A percentile compares a stretch with the other conserved stretches of the same genome.
Conservation (phyloP, 1,140 invertebrate genomes). For the Drosophila nasuta region DNA sequence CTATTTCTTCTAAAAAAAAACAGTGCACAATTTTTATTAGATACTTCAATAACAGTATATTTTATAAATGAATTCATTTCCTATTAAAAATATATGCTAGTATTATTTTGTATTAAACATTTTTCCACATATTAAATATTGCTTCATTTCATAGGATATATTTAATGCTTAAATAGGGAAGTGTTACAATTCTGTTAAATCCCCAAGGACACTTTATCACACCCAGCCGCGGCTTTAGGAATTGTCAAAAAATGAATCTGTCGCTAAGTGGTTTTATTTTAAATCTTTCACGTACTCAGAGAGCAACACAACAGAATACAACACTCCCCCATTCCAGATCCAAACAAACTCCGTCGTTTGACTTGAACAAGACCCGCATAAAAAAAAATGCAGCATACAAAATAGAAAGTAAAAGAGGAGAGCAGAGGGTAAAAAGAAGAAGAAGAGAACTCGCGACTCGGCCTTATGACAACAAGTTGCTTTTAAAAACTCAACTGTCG, state of each 20-base stretch:
- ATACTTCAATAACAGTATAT: too few relatives aligned
- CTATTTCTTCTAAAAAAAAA: too few relatives aligned
- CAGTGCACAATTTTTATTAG: too few relatives aligned
- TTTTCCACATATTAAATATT: not conserved
- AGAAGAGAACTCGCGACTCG: slow-evolving; percentile 15
- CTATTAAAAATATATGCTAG: not conserved
- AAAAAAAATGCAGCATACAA: slow-evolving; percentile 26
- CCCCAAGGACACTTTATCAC: slow-evolving; percentile 67
- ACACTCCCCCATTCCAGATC: not conserved
- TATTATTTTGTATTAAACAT: too few relatives aligned
- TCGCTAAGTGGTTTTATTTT: slow-evolving; percentile 84
- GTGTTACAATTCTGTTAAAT: slow-evolving; percentile 8
- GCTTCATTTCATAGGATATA: slow-evolving; percentile 26
- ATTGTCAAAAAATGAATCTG: slow-evolving; percentile 68
- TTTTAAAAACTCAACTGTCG: slow-evolving; percentile 80
- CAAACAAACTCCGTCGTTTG: not conserved
- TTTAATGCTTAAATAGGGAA: slow-evolving; percentile 27
- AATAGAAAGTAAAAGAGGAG: not conserved
- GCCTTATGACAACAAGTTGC: slow-evolving; percentile 80
- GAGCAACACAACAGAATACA: slow-evolving; percentile 23
- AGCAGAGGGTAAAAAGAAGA: not conserved
- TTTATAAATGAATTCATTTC: not conserved
- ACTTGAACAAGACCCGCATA: not conserved
- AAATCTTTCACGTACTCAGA: slow-evolving; percentile 77
- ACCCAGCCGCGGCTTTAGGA: slow-evolving; percentile 54